These are phyloP conservation scores for Ophraella communa DNA, from an alignment of 2,888 invertebrate genomes.

Conservation along the genomic window DNA sequence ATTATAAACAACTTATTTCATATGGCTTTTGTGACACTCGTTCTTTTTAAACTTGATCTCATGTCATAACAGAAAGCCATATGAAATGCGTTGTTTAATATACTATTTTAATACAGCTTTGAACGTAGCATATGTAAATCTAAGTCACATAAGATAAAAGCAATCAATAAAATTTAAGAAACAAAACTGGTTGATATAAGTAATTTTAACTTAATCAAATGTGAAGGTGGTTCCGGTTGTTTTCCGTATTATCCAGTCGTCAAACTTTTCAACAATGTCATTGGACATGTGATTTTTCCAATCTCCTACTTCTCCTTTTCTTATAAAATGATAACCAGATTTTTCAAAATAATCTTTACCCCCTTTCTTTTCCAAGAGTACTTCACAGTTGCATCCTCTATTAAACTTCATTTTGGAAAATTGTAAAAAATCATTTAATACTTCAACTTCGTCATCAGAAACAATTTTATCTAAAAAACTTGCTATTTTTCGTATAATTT, in stretches of 20 bases:
- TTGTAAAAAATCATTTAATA: constrained; percentile 50
- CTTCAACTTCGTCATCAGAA: constrained; percentile 69
- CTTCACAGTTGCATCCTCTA: constrained; percentile 64
- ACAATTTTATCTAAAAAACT: constrained; percentile 72
- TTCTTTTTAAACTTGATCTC: no score
- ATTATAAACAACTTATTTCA: no score
- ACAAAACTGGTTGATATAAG: no score
- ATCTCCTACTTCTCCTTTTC: constrained; percentile 61
- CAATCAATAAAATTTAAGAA: no score
- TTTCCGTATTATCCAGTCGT: constrained; percentile 73
- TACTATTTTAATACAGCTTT: no score
- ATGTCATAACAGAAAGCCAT: no score
- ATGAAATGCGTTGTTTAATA: no score
- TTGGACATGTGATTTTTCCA: constrained; percentile 70
- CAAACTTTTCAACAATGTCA: constrained; percentile 74
- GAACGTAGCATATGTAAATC: no score
- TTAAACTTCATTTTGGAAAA: constrained; percentile 65
- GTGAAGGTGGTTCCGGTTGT: constrained; percentile 66
- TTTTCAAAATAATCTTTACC: constrained; percentile 45
- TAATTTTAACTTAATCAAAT: neutral
- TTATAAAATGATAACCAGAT: constrained; percentile 56
- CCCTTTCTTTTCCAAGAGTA: constrained; percentile 51
- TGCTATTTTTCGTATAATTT: constrained; percentile 67
- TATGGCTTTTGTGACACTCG: no score
- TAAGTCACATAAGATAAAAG: no score